Evolutionary conservation across 2,113 vertebrate species (phyloP), one percentile per base, ranked within the genome.

Genomic region (Amia ocellicauda): DNA sequence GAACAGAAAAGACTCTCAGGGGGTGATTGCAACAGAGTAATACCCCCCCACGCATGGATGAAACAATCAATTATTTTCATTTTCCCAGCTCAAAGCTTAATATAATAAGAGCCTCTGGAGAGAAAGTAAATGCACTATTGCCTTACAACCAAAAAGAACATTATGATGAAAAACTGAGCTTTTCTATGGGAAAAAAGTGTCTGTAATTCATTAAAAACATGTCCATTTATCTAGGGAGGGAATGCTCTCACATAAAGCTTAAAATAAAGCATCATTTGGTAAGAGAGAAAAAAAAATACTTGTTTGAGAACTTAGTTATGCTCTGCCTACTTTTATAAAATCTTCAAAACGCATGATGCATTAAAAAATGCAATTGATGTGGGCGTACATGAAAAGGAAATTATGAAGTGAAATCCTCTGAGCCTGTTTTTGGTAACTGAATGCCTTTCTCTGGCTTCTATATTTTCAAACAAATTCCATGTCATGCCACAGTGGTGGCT

Each of bases 301-400:
- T 17, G 14, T 20, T 20, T 3, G 14, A 11, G 7, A 31, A 51
- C 24, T 4, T 1, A n/a, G 19, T 5, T 29, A 17, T 43, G 13
- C 42, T 16, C 29, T 51, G 55, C 50, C 65, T n/a, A 19, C 27
- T 31, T 45, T 49, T 26, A 42, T 16, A 55, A 68, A 62, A 19
- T 62, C 52, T 47, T 61, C 65, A 45, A 47, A 54, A 67, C 58
- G 55, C n/a, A 56, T 55, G 51, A 62, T 13, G 28, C 66, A 60
- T 51, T 27, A 23, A 54, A 60, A 68, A 47, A 62, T 60, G 41
- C 27, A 16, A 56, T 50, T 68, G 40, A 68, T 61, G 58, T 57
- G 58, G 59, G 51, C 3, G 7, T 26, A 36, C 27, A 62, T 31
- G 51, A 62, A 68, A 60, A 56, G 27, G 42, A 62, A 56, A 56